phyloP scores from a whole-genome alignment of 2,797 vertebrate genomes.

The Triplophysa yarkandensis region DNA sequence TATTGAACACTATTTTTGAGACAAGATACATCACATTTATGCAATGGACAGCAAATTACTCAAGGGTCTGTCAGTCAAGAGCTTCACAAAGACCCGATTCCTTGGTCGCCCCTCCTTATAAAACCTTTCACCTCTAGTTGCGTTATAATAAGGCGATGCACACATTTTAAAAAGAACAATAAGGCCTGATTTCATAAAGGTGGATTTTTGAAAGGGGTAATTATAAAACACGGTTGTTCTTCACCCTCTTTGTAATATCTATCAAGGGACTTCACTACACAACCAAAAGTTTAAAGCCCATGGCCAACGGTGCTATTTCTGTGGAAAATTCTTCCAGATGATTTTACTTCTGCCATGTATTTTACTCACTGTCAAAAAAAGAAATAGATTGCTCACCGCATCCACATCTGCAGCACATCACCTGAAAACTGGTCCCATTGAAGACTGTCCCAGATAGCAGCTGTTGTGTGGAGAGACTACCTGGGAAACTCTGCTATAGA shows the following conservation, averaged over 20 bases:
- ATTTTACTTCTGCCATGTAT: background rate
- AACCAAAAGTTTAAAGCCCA: background rate
- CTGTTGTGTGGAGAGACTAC: slow-evolving; percentile 44
- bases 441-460: slow-evolving; percentile 52
- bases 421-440: slow-evolving; percentile 32
- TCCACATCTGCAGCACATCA: slow-evolving; percentile 42
- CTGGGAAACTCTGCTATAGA: slow-evolving; percentile 31
- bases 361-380: slow-evolving; percentile 13
- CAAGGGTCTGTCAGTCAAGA: background rate
- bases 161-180: background rate
- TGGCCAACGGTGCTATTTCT: slow-evolving; percentile 4
- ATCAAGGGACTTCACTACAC: background rate
- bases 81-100: background rate
- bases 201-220: background rate
- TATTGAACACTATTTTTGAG: slow-evolving; percentile 11
- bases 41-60: background rate
- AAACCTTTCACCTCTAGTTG: background rate
- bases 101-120: background rate
- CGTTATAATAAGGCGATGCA: background rate
- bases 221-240: slow-evolving; percentile 3
- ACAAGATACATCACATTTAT: background rate
- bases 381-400: slow-evolving; percentile 18
- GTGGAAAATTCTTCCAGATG: slow-evolving; percentile 2
- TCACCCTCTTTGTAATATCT: background rate
- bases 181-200: background rate